Evolutionary conservation across 2,113 vertebrate species (phyloP).

Genomic region (Periophthalmus modestus): DNA sequence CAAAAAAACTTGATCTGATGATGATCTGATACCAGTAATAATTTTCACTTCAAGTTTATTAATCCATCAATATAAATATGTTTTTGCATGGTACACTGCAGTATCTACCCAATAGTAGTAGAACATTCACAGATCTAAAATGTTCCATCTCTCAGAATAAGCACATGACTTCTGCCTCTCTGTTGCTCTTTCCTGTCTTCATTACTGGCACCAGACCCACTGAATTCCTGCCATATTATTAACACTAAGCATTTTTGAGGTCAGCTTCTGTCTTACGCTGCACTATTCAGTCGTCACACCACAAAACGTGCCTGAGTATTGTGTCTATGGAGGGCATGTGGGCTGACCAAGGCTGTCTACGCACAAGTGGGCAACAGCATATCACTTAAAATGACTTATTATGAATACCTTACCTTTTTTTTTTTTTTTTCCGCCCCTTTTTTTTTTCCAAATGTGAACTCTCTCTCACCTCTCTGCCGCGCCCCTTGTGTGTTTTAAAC

Average conservation of each 20-base stretch:
- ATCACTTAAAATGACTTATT: constrained; percentile 57
- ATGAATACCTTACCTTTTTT: constrained; percentile 63
- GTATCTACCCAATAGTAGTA: too few species aligned
- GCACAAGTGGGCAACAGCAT: constrained; percentile 45
- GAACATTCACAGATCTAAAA: background rate
- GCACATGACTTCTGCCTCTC: constrained; percentile 67
- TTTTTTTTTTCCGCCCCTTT: constrained; percentile 75
- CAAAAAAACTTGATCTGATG: too few species aligned
- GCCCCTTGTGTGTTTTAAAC: constrained; percentile 56
- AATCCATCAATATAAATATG: background rate
- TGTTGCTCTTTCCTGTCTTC: constrained; percentile 67
- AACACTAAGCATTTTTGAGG: constrained; percentile 60
- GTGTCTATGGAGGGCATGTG: constrained; percentile 14
- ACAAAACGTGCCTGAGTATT: constrained; percentile 2
- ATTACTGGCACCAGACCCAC: constrained; percentile 68
- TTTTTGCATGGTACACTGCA: too few species aligned
- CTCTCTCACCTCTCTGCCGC: constrained; percentile 72
- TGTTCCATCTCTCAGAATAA: constrained; percentile 13
- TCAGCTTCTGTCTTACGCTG: constrained; percentile 65
- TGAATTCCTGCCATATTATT: constrained; percentile 62
- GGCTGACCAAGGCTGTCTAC: constrained; percentile 26
- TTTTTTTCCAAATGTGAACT: constrained; percentile 78
- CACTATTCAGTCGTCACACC: constrained; percentile 37
- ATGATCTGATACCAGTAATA: too few species aligned
- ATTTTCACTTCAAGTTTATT: background rate